Percentiles rank a stretch among this genome's conserved stretches.
Conservation (phyloP, 53 echinoderm and acorn worm genomes). For the Luidia sarsii region DNA sequence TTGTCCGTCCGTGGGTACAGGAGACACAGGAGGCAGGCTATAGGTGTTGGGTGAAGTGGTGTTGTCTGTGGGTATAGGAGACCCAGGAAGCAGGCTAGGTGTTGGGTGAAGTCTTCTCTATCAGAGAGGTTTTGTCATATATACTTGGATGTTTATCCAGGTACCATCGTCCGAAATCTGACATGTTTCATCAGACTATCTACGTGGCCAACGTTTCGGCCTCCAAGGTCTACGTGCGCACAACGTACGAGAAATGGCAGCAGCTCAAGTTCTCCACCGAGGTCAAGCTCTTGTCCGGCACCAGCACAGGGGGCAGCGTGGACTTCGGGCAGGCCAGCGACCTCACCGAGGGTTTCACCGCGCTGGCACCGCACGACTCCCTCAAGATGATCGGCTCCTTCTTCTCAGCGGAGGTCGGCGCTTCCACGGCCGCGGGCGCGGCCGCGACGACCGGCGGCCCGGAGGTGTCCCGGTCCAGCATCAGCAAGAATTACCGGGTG, state of each 20-base stretch:
- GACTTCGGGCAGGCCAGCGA: constrained; percentile 18
- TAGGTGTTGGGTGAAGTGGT: no score
- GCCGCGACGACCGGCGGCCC: neutral
- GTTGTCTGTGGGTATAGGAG: no score
- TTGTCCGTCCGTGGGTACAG: no score
- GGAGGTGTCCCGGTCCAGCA: neutral
- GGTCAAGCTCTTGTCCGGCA: constrained; percentile 26
- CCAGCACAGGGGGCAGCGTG: constrained; percentile 1
- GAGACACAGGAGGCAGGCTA: no score
- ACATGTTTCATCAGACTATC: constrained; percentile 35
- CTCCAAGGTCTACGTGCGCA: constrained; percentile 28
- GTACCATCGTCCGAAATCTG: no score
- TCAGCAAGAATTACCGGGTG: constrained; percentile 34
- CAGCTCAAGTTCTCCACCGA: constrained; percentile 47
- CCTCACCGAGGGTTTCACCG: constrained; percentile 36
- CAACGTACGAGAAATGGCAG: constrained; percentile 52
- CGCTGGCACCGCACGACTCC: constrained; percentile 33
- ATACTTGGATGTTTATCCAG: no score
- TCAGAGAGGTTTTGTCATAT: no score
- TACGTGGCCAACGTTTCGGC: constrained; percentile 26
- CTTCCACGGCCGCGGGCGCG: neutral
- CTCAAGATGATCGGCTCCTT: constrained; percentile 54
- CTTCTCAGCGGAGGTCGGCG: constrained; percentile 28
- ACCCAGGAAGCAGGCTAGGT: no score
- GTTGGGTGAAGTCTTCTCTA: no score